Base-by-base conservation (phyloP, 2,797 vertebrate genomes). In the Cuniculus paca region DNA sequence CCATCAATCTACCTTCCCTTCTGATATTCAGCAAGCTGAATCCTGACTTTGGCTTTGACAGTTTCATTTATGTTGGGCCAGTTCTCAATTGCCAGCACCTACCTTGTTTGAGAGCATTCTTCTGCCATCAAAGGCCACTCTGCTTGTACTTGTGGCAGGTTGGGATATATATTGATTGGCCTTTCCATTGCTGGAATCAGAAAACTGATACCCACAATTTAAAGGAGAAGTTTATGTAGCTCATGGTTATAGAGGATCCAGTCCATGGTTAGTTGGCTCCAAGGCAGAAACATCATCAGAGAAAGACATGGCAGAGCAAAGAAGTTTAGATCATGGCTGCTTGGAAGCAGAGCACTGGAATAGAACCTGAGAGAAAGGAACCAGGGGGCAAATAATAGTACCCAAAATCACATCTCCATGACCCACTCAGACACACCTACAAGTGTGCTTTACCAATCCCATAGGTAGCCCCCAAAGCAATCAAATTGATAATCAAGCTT, bases 11-110 rank as follows among this genome's bases (percentile, higher is more conserved):
- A 61, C 6, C 19, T 61, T 54, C 20, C 31, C 92, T 87, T 93
- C 34, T 92, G 56, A 92, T 70, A 90, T 24, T 90, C 58, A 78
- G 58, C 58, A 74, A 88, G 34, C 31, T 60, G 50, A 91, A 56
- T 86, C 8, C 31, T 60, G 52, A 87, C 20, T 39, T 80, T 86
- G 90, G 39, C 24, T 86, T 84, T 89, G 65, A 56, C 34, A 56
- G 24, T 89, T 93, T 93, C 42, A 91, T 48, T 19, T 74, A 26
- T 42, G 1, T 4, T 85, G 19, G 10, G 2, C 65, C 10, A 56
- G 17, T 11, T 78, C 45, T 85, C 79, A 96, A 52, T 11, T 42
- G 42, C 48, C 26, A 68, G 54, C 2, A 31, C 22, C 34, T 95
- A 31, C 16, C 34, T 70, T 81, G 14, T 54, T 86, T 75, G 50